These are phyloP conservation scores for Drosophila dunni DNA, from an alignment of 1,140 invertebrate species.

Conservation along the genomic window DNA sequence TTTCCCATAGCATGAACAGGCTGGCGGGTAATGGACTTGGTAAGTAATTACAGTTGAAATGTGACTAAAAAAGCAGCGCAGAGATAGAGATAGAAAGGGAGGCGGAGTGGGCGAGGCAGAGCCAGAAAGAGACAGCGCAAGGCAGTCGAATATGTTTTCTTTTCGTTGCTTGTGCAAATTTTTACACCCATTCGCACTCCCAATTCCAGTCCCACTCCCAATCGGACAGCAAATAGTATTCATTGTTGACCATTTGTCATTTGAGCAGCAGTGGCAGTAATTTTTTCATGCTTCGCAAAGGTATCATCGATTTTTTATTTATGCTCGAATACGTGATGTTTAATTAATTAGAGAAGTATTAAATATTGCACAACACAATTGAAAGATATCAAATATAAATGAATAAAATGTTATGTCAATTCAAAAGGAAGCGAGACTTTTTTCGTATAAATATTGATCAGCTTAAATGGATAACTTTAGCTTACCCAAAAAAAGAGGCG, in stretches of 20 bases:
- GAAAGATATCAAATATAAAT: slow-evolving; percentile 42
- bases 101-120: neutral
- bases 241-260: slow-evolving; percentile 44
- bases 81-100: slow-evolving; percentile 2
- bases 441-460: too few relatives aligned
- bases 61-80: slow-evolving; percentile 60
- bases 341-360: slow-evolving; percentile 73
- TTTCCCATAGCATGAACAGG: slow-evolving; percentile 44
- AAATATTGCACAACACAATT: slow-evolving; percentile 59
- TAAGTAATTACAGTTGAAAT: slow-evolving; percentile 82
- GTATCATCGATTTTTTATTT: slow-evolving; percentile 35
- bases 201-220: slow-evolving; percentile 3
- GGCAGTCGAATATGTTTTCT: slow-evolving; percentile 60
- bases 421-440: slow-evolving; percentile 3
- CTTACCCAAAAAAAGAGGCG: too few relatives aligned
- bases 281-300: neutral
- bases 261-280: slow-evolving; percentile 19
- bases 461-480: too few relatives aligned
- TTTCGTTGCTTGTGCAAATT: slow-evolving; percentile 34
- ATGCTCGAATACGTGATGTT: slow-evolving; percentile 64
- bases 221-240: slow-evolving; percentile 20
- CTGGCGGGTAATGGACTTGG: slow-evolving; percentile 59
- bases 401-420: slow-evolving; percentile 5
- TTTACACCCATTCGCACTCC: slow-evolving; percentile 3
- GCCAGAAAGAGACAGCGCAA: slow-evolving; percentile 20